Base-by-base conservation (phyloP, 2,888 invertebrate genomes). In the Leucophenga montana region DNA sequence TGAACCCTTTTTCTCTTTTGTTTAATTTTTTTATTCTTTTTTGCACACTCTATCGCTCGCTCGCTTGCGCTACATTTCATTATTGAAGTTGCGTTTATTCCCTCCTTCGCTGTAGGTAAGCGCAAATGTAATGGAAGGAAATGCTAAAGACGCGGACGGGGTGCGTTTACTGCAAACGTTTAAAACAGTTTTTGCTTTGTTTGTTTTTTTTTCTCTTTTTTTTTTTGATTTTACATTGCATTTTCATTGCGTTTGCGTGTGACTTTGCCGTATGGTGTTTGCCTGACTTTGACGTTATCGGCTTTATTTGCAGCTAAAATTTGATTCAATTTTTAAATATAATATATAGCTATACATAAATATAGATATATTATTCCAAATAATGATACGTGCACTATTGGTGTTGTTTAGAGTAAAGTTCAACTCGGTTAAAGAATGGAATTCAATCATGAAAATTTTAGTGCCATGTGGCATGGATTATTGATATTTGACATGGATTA, bases 51-150 rank as follows among this genome's bases (percentile, higher is more conserved):
- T 1, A 3, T 39, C 39, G 1, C 8, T 8, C 11, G 39, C 39
- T 53, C 18, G 18, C 53, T 56, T 56, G 56, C 27, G 14, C 27
- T 56, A 56, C 27, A 56, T 56, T 56, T 56, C 56, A 27, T 22
- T 56, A 56, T 22, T 56, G 56, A 56, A 56, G 64, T 44, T 64
- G 62, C 27, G 27, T 27, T 18, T 53, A 4, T 20, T 53, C 18
- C 16, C 8, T 9, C 16, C 8, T 9, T 53, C 20, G 18, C 13
- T 27, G 16, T 20, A 4, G 22, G 13, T 20, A 22, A 13, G 56
- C 14, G 11, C n/a, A 14, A 54, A 11, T 8, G n/a, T 22, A 16
- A 54, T 13, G 16, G 20, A 27, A 13, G 22, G 27, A n/a, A n/a
- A n/a, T n/a, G n/a, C n/a, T n/a, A n/a, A n/a, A n/a, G n/a, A n/a